A percentile compares a stretch with the other conserved stretches of the same genome.
Conservation (phyloP, 2,888 invertebrate species). For the Ceramica pisi region DNA sequence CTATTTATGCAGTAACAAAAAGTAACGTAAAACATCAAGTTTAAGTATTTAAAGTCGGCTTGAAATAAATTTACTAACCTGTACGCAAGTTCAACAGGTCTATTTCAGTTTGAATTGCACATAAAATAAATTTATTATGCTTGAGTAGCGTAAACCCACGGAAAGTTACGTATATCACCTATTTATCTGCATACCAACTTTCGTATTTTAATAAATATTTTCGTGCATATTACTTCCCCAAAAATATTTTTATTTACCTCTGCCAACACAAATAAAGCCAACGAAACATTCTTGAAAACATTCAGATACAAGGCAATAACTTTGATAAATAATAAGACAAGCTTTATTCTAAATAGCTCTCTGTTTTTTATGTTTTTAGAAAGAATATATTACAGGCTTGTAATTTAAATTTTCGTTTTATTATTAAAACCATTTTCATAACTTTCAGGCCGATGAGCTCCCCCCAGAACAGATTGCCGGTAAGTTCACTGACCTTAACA, state of each 20-base stretch:
- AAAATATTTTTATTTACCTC: slow-evolving; percentile 56
- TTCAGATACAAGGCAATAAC: slow-evolving; percentile 28
- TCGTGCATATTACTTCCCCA: slow-evolving; percentile 29
- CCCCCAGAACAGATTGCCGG: slow-evolving; percentile 97
- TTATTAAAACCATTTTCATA: slow-evolving; percentile 60
- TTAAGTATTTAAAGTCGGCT: slow-evolving; percentile 52
- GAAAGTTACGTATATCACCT: slow-evolving; percentile 70
- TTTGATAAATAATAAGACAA: slow-evolving; percentile 23
- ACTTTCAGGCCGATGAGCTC: slow-evolving; percentile 95
- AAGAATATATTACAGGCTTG: neutral
- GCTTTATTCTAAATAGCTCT: slow-evolving; percentile 11
- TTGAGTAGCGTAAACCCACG: slow-evolving; percentile 72
- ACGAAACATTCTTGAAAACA: slow-evolving; percentile 30
- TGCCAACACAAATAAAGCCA: slow-evolving; percentile 50
- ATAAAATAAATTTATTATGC: slow-evolving; percentile 86
- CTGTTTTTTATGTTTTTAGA: neutral
- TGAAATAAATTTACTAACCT: slow-evolving; percentile 59
- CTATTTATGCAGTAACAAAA: neutral
- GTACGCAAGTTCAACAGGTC: slow-evolving; percentile 74
- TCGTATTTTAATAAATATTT: slow-evolving; percentile 51
- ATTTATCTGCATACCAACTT: slow-evolving; percentile 59
- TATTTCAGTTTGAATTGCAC: slow-evolving; percentile 87
- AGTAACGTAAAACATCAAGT: slow-evolving; percentile 26
- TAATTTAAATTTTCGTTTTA: slow-evolving; percentile 44
- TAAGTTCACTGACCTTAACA: slow-evolving; percentile 87